Evolutionary conservation across 2,888 invertebrate species (phyloP), one percentile per base, ranked within the genome.

Genomic region (Glaucopsyche alexis): DNA sequence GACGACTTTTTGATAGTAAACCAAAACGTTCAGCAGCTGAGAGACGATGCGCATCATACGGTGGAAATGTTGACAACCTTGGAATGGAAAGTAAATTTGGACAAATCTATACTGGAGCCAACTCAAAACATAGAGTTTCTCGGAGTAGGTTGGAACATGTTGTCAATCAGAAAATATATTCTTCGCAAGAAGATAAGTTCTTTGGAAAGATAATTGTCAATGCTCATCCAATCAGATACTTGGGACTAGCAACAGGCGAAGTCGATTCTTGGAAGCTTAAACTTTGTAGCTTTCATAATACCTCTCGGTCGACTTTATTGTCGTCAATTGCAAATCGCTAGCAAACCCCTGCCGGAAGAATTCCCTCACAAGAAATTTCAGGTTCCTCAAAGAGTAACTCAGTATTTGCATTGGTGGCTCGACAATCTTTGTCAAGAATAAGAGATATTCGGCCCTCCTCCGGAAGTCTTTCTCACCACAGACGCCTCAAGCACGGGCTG

Each of bases 1-100:
- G 76, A 77, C 74, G 78, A 78, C 60, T 77, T 76, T 64, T 66
- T 78, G 3, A 40, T 76, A 14, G 74, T 71, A 14, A 47, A 64
- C 55, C 75, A 76, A 40, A 49, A 76, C 64, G 70, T 49, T 6
- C 8, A 29, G 2, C 38, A 19, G 16, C 47, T 77, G n/a, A 47
- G 71, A 40, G 11, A 65, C 7, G 73, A 74, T 16, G 40, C 72
- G 52, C 29, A 52, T 42, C n/a, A 72, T 9, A 71, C 64, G 5
- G 52, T 52, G 52, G 9, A 71, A 38, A 52, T 73, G 11, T 67
- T 76, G 13, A 64, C 42, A 40, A 50, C 74, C 4, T 71, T 72
- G 70, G 75, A 75, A 5, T 76, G 75, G 75, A 40, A 49, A 14
- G 16, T 74, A 38, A 66, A 75, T 52, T 47, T 55, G 64, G 19